Evolutionary conservation across 2,113 vertebrate genomes (phyloP).

Genomic region (Uria lomvia): DNA sequence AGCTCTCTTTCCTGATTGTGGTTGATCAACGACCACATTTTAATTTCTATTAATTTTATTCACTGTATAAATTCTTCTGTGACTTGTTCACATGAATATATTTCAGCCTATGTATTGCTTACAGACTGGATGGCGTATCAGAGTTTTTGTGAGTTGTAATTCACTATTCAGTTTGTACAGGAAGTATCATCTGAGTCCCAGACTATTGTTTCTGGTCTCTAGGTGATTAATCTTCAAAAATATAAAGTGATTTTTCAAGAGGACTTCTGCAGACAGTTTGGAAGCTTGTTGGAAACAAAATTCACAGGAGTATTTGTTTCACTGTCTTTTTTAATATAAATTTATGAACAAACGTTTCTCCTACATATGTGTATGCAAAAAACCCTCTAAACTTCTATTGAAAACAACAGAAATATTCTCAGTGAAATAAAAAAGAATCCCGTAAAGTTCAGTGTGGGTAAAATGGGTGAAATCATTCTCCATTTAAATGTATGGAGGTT

Average conservation of each 20-base stretch:
- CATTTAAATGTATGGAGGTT: background rate
- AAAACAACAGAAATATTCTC: background rate
- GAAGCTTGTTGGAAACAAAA: background rate
- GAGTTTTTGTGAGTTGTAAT: background rate
- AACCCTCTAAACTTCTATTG: accelerated
- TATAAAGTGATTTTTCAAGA: background rate
- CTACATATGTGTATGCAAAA: background rate
- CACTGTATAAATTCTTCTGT: constrained; percentile 12
- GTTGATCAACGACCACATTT: constrained; percentile 34
- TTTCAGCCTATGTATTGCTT: background rate
- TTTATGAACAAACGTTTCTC: background rate
- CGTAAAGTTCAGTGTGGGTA: background rate
- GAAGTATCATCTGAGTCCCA: background rate
- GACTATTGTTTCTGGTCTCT: constrained; percentile 1
- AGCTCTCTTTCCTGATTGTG: constrained; percentile 27
- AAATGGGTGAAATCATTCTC: background rate
- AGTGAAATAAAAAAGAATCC: background rate
- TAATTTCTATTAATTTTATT: constrained; percentile 51
- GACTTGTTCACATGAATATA: background rate
- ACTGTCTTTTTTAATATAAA: background rate
- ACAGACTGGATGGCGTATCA: background rate
- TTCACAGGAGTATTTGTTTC: background rate
- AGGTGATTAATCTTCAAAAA: background rate
- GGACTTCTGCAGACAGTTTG: background rate
- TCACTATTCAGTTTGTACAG: background rate